phyloP scores from a whole-genome alignment of 2,113 vertebrate genomes.

The Chloebia gouldiae region DNA sequence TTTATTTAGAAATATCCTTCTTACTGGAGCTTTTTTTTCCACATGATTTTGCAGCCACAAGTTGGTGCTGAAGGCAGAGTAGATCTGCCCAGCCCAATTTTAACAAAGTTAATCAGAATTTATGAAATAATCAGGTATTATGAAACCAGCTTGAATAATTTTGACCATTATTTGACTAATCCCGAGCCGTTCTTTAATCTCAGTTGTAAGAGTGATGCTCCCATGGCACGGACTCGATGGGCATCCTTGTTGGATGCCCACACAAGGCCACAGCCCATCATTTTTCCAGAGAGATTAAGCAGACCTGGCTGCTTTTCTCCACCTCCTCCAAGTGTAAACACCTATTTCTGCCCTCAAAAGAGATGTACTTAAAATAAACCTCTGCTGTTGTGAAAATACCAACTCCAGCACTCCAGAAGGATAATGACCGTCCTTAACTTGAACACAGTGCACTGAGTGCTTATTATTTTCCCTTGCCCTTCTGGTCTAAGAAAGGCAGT shows the following conservation, averaged over 20 bases:
- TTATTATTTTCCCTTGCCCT: conserved; percentile 3
- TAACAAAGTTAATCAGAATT: neutral
- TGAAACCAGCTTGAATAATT: neutral
- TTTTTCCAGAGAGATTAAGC: neutral
- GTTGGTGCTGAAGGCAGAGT: neutral
- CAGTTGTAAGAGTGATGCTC: neutral
- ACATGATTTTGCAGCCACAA: neutral
- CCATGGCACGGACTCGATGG: neutral
- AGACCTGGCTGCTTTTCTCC: neutral
- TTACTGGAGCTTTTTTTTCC: neutral
- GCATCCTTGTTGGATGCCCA: neutral
- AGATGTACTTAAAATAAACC: conserved; percentile 15
- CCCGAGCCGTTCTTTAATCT: neutral
- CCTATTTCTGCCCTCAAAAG: neutral
- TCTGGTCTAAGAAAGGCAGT: neutral
- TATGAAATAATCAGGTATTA: neutral
- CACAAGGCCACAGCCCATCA: neutral
- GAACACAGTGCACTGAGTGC: neutral
- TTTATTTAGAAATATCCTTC: neutral
- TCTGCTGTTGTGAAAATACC: neutral
- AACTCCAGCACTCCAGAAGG: neutral
- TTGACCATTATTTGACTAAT: neutral
- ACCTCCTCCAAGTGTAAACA: neutral
- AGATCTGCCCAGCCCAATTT: neutral
- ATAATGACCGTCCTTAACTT: neutral